These are phyloP conservation scores for Drosophila mojavensis DNA, from an alignment of 1,140 invertebrate genomes.

Conservation along the genomic window DNA sequence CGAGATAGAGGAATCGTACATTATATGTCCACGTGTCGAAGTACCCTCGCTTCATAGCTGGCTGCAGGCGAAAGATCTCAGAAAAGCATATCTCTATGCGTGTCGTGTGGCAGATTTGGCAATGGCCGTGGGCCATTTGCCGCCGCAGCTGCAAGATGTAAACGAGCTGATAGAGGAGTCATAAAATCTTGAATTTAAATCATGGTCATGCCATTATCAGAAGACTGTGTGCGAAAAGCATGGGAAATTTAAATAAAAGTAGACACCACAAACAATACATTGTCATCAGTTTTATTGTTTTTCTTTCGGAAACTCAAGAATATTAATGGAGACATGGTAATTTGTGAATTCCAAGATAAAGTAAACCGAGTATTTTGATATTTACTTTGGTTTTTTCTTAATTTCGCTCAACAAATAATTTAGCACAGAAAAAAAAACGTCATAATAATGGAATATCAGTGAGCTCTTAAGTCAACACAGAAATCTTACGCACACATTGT, in stretches of 20 bases:
- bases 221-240: neutral
- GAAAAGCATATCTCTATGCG: slow-evolving; percentile 87
- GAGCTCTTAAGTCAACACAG: slow-evolving; percentile 35
- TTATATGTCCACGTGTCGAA: slow-evolving; percentile 85
- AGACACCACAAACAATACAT: neutral
- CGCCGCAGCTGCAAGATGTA: slow-evolving; percentile 49
- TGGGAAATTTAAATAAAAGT: neutral
- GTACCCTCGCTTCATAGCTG: slow-evolving; percentile 85
- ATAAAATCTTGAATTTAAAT: neutral
- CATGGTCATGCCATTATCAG: neutral
- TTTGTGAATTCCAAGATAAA: neutral
- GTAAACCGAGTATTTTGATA: neutral
- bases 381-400: slow-evolving; percentile 7
- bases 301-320: neutral
- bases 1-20: slow-evolving; percentile 77
- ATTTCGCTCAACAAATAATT: slow-evolving; percentile 19
- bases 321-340: neutral
- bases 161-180: slow-evolving; percentile 39
- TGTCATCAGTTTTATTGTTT: slow-evolving; percentile 1
- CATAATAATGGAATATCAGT: slow-evolving; percentile 19
- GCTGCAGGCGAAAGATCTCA: slow-evolving; percentile 84
- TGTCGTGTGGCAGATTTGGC: slow-evolving; percentile 87
- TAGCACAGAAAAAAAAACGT: neutral
- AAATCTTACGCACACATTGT: slow-evolving; percentile 39
- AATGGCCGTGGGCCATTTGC: slow-evolving; percentile 84